A percentile compares a stretch with the other conserved stretches of the same genome.
phyloP scores from a whole-genome alignment of 2,113 vertebrate genomes.

The Thalassarche chlororhynchos region DNA sequence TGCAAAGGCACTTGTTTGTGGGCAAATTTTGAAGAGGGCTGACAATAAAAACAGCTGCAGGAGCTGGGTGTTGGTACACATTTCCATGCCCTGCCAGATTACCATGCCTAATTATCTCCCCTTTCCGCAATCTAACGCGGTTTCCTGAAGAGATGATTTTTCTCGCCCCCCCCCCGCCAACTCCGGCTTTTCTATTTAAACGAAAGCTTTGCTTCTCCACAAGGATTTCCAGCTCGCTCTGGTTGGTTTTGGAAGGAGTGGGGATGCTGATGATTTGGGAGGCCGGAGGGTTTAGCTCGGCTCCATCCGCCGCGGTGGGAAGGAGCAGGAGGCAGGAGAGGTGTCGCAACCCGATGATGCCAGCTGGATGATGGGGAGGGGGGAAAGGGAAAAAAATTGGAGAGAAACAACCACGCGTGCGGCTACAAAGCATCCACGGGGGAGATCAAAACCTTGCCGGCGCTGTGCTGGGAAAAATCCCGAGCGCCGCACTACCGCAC shows the following conservation, averaged over 20 bases:
- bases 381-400: accelerated
- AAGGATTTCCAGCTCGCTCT: background rate
- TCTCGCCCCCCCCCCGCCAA: accelerated
- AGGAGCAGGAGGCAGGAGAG: background rate
- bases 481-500: background rate
- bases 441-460: background rate
- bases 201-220: background rate
- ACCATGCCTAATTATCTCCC: constrained; percentile 30
- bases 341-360: accelerated
- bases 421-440: background rate
- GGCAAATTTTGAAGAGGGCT: constrained; percentile 47
- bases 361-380: background rate
- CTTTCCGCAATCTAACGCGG: background rate
- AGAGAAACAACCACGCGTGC: background rate
- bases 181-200: background rate
- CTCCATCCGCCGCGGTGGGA: background rate
- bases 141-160: background rate
- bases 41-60: constrained; percentile 60
- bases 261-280: background rate
- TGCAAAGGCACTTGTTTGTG: constrained; percentile 47
- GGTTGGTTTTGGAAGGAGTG: background rate
- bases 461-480: background rate
- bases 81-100: constrained; percentile 18
- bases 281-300: background rate
- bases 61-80: constrained; percentile 47